Conservation (phyloP, 2,888 invertebrate genomes). For the Drosophila vallismaia region DNA sequence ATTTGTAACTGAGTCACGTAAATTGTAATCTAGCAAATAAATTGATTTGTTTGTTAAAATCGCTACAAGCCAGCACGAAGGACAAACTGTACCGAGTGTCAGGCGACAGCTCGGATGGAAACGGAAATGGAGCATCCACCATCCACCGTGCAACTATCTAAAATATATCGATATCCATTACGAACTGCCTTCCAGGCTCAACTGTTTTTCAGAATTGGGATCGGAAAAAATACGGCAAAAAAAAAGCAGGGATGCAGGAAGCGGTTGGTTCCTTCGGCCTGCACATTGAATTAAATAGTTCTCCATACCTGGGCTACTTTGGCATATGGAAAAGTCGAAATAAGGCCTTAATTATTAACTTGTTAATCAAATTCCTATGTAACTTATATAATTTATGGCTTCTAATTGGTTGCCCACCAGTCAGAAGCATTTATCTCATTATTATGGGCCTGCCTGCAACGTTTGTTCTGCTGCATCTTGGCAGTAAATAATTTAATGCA, state of each 20-base stretch:
- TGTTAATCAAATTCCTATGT: conserved; percentile 23
- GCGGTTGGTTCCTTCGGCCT: neutral
- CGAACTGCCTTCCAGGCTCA: conserved; percentile 9
- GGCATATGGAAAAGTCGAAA: conserved; percentile 18
- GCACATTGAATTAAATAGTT: conserved; percentile 38
- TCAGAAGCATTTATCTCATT: conserved; percentile 33
- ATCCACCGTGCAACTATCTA: conserved; percentile 15
- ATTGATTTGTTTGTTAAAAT: conserved; percentile 74
- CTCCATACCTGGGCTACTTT: conserved; percentile 53
- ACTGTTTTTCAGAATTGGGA: conserved; percentile 4
- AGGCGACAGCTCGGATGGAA: conserved; percentile 22
- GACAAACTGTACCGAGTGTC: conserved; percentile 35
- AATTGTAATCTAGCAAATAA: conserved; percentile 73
- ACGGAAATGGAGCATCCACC: conserved; percentile 22
- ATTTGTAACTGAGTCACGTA: conserved; percentile 74
- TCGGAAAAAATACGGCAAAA: neutral
- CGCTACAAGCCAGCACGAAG: conserved; percentile 40
- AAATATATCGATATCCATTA: conserved; percentile 43
- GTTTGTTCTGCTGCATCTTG: conserved; percentile 4
- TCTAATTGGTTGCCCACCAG: conserved; percentile 60
- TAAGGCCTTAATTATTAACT: conserved; percentile 42
- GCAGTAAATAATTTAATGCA: conserved; percentile 35
- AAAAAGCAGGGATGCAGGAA: neutral
- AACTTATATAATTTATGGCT: conserved; percentile 70
- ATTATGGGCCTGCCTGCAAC: conserved; percentile 9